Evolutionary conservation across 2,888 invertebrate genomes (phyloP), one percentile per base, ranked within the genome.

Genomic region (Labia minor): DNA sequence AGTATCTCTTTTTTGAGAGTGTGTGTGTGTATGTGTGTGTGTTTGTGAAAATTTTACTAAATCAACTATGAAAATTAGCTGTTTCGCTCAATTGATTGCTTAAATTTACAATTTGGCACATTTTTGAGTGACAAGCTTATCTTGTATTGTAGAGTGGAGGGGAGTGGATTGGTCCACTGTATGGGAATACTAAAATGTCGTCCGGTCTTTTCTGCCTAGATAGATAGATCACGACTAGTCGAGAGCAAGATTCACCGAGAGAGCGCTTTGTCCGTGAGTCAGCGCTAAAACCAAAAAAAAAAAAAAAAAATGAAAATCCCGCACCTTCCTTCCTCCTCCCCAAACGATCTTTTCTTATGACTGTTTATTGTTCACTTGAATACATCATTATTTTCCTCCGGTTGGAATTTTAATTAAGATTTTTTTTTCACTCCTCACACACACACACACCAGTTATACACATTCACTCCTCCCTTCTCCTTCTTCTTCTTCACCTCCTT

Each of bases 341-440:
- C 49, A 14, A 49, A 14, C 49, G 49, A 49, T 49, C 49, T 49
- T 49, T 49, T 49, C 49, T 49, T 49, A 49, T 49, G 49, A 49
- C 49, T 49, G 49, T 49, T 49, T 49, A 49, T 49, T 49, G 49
- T 49, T 49, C 49, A 49, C 49, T 49, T 49, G 49, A 49, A 49
- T 49, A 49, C 49, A 49, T 49, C 49, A 49, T 49, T 49, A 49
- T 49, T 49, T 49, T 49, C 49, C 49, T 49, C 49, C 49, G 49
- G 49, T 14, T 49, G 49, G 49, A 49, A 49, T 49, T 49, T 49
- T 49, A 49, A 49, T 49, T 49, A 49, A 49, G 49, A 49, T 49
- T 49, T 49, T 49, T 33, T 49, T 49, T 49, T 49, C 49, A 49
- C 49, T 49, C 4, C 49, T 10, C 49, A 8, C 49, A 8, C 49